Conservation (phyloP, 2,888 invertebrate genomes). For the Oxystoma pomonae region DNA sequence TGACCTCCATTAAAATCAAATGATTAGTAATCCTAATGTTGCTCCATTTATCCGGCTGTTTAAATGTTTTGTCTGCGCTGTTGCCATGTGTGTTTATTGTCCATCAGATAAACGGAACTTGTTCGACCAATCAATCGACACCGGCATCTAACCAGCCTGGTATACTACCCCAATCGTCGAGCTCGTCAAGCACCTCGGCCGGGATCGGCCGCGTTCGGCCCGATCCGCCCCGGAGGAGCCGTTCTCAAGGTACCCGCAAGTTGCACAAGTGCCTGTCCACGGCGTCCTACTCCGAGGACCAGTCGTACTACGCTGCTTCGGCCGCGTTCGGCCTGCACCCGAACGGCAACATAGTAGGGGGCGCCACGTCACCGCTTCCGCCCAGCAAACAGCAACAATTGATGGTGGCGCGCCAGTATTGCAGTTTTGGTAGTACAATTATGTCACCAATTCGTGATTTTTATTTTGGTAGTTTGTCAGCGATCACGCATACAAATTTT, state of each 20-base stretch:
- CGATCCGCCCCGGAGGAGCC: conserved; percentile 69
- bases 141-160: conserved; percentile 14
- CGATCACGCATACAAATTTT: too few relatives aligned
- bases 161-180: neutral
- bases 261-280: conserved; percentile 90
- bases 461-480: neutral
- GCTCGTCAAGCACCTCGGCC: conserved; percentile 13
- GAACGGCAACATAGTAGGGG: neutral
- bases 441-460: conserved; percentile 47
- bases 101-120: conserved; percentile 63
- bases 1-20: too few relatives aligned
- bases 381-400: conserved; percentile 54
- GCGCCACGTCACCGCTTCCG: neutral
- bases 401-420: conserved; percentile 86
- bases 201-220: conserved; percentile 44
- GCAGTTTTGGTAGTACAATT: conserved; percentile 87
- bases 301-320: conserved; percentile 15
- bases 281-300: conserved; percentile 76
- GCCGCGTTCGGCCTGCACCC: neutral
- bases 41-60: too few relatives aligned
- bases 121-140: conserved; percentile 40
- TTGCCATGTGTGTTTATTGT: conserved; percentile 22
- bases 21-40: too few relatives aligned
- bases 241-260: conserved; percentile 93
- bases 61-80: conserved; percentile 16